Percentiles rank a stretch among this genome's conserved stretches.
Evolutionary conservation across 2,113 vertebrate species (phyloP).

Genomic region (Numenius arquata): DNA sequence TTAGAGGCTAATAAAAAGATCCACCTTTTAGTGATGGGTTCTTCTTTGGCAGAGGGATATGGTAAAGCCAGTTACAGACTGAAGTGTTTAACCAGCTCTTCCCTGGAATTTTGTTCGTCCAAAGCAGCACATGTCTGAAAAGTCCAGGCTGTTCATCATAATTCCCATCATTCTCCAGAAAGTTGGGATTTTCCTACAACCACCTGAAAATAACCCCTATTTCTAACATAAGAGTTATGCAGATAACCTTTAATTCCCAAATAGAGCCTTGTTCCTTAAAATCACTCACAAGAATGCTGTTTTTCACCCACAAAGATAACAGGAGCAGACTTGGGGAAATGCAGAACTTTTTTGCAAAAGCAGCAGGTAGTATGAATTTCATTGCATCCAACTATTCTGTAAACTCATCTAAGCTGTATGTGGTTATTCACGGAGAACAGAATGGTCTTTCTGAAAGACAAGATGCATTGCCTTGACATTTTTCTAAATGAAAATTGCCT

Average conservation of each 20-base stretch:
- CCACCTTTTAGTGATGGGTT: accelerated
- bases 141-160: background rate
- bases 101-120: background rate
- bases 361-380: background rate
- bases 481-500: background rate
- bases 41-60: background rate
- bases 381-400: background rate
- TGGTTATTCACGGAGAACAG: background rate
- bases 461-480: background rate
- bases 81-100: background rate
- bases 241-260: background rate
- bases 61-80: background rate
- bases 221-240: background rate
- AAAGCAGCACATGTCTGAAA: background rate
- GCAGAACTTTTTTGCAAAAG: background rate
- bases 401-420: background rate
- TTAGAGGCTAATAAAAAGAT: background rate
- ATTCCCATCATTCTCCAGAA: background rate
- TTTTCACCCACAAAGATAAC: background rate
- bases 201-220: background rate
- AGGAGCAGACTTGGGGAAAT: background rate
- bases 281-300: background rate
- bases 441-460: background rate
- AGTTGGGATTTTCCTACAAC: background rate
- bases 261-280: background rate